Percentiles rank a stretch among this genome's conserved stretches.
These are phyloP conservation scores for Telenomus remus DNA, from an alignment of 1,140 invertebrate species.

Conservation along the genomic window DNA sequence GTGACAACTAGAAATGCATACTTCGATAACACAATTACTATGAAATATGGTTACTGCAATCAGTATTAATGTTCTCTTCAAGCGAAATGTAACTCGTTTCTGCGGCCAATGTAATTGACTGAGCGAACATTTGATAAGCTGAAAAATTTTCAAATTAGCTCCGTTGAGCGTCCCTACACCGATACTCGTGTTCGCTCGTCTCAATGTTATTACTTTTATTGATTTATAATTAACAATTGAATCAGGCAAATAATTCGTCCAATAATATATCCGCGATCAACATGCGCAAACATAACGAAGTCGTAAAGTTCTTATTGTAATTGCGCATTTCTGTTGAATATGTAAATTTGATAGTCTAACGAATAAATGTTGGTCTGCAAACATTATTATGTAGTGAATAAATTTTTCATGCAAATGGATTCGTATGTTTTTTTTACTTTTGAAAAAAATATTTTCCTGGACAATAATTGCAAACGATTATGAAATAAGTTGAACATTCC, in stretches of 20 bases:
- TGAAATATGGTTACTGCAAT: conserved; percentile 55
- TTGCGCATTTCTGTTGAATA: too few species aligned
- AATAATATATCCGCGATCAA: too few species aligned
- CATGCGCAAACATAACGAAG: too few species aligned
- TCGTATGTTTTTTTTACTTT: too few species aligned
- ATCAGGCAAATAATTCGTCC: neutral
- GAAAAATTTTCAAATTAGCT: conserved; percentile 41
- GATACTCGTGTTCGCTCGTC: conserved; percentile 22
- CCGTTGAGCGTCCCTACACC: conserved; percentile 18
- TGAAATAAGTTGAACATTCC: too few species aligned
- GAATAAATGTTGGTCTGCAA: too few species aligned
- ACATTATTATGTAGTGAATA: too few species aligned
- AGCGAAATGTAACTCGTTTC: conserved; percentile 48
- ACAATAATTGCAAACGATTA: too few species aligned
- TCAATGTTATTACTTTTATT: conserved; percentile 10
- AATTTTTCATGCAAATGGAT: too few species aligned
- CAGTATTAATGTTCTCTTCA: conserved; percentile 52
- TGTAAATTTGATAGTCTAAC: too few species aligned
- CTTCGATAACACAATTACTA: conserved; percentile 57
- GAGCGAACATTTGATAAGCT: conserved; percentile 29
- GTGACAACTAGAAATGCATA: conserved; percentile 53
- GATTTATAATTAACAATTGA: conserved; percentile 3
- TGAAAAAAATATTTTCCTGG: too few species aligned
- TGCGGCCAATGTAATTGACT: conserved; percentile 44
- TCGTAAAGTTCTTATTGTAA: too few species aligned